Base-by-base conservation (phyloP, 2,888 invertebrate species). In the Eurois occulta region DNA sequence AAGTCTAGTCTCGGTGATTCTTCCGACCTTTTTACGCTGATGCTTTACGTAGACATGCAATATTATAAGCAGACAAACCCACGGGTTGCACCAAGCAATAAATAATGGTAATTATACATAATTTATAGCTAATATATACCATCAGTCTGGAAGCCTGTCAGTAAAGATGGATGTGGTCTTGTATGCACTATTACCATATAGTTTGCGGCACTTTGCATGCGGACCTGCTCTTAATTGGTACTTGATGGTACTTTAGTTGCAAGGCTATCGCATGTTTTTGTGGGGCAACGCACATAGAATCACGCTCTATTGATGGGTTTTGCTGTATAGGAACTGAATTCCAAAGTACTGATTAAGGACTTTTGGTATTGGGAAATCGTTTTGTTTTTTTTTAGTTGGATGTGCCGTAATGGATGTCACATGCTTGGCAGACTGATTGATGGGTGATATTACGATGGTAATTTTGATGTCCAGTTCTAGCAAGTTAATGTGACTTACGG, bases 121-220 rank as follows among this genome's bases (percentile, higher is more conserved):
- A 92, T 93, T 93, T 93, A 94, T 93, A 80, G 92, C 90, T 93
- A 93, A 93, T 92, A 91, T 93, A 94, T 93, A 91, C 93, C 91
- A 91, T 92, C 92, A 90, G 91, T 92, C 88, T 90, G 92, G 80
- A 72, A 85, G 85, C 80, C 86, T 85, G 91, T 91, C 89, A 85
- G 90, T 90, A 84, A 69, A 79, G 90, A 90, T 92, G 87, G 80
- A 88, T 86, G 80, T 80, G 81, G 81, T 85, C 86, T 88, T 86
- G 88, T 88, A 84, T 48, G 74, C 83, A 79, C 83, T 85, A 88
- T 88, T 87, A 86, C 78, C 87, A 87, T 87, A 80, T 85, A 81
- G 85, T 87, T 87, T 75, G 78, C 73, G 76, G 80, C 71, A 85
- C 85, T 87, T 87, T 88, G 83, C 87, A 87, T 87, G 86, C 88